These are phyloP conservation scores for Bufo bufo DNA, from an alignment of 2,113 vertebrate species.

Conservation along the genomic window DNA sequence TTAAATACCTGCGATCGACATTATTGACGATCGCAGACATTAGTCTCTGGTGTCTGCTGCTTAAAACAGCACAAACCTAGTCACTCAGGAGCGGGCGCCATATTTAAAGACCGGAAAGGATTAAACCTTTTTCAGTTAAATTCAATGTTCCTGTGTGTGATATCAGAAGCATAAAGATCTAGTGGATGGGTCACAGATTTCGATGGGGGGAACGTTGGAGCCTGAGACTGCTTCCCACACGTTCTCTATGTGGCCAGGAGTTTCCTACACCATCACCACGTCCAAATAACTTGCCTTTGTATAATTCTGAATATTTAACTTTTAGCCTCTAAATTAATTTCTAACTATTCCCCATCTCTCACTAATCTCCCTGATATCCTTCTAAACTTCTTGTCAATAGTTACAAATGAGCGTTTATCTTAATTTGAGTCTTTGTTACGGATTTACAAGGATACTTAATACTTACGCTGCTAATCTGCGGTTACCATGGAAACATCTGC, in stretches of 20 bases:
- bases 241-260: not conserved
- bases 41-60: no score
- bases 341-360: not conserved
- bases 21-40: no score
- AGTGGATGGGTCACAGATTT: not conserved
- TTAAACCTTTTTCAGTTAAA: no score
- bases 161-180: no score
- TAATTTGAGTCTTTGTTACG: constrained; percentile 12
- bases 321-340: not conserved
- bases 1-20: no score
- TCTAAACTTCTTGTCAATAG: not conserved
- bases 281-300: not conserved
- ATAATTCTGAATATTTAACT: not conserved
- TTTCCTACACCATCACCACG: not conserved
- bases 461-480: not conserved
- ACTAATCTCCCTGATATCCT: not conserved
- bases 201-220: no score
- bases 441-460: constrained; percentile 24
- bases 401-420: not conserved
- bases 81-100: no score
- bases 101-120: no score
- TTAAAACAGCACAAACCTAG: no score
- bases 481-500: constrained; percentile 35
- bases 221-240: not conserved
- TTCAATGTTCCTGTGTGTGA: no score